Percentiles rank a stretch among this genome's conserved stretches.
These are phyloP conservation scores for Actenoides hombroni DNA, from an alignment of 2,113 vertebrate genomes.

Conservation along the genomic window DNA sequence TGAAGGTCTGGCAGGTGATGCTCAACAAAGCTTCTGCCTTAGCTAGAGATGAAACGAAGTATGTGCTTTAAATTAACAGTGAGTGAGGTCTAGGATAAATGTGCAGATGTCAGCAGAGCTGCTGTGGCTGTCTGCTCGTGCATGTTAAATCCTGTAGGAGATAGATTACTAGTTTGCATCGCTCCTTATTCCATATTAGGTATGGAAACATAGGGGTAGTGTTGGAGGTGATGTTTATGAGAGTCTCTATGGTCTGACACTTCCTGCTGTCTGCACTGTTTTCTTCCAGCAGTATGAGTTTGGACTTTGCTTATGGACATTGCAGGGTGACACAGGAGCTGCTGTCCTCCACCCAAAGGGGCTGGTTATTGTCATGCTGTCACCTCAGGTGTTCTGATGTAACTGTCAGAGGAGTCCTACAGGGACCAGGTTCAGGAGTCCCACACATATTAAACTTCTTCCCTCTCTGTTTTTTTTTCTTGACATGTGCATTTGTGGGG, in stretches of 20 bases:
- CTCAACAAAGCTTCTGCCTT: background rate
- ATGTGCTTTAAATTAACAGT: background rate
- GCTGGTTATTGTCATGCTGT: background rate
- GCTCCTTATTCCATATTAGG: background rate
- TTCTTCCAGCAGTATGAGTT: background rate
- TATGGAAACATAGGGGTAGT: background rate
- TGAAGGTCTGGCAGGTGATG: background rate
- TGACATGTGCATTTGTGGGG: background rate
- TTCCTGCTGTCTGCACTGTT: background rate
- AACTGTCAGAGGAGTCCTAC: rapidly evolving
- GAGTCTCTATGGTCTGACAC: background rate
- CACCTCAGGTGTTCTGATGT: background rate
- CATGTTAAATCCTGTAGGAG: rapidly evolving
- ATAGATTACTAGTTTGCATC: background rate
- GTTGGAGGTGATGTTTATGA: background rate
- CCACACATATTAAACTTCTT: background rate
- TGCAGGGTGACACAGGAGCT: background rate
- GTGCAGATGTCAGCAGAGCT: background rate
- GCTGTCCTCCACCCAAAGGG: background rate
- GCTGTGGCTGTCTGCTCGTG: background rate
- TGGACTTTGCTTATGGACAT: background rate
- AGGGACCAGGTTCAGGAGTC: background rate
- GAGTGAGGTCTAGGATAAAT: background rate
- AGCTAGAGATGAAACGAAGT: background rate
- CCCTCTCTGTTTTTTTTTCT: background rate